Percentiles rank a stretch among this genome's conserved stretches.
Evolutionary conservation across 2,888 invertebrate genomes (phyloP).

Genomic region (Calameuta pallipes): DNA sequence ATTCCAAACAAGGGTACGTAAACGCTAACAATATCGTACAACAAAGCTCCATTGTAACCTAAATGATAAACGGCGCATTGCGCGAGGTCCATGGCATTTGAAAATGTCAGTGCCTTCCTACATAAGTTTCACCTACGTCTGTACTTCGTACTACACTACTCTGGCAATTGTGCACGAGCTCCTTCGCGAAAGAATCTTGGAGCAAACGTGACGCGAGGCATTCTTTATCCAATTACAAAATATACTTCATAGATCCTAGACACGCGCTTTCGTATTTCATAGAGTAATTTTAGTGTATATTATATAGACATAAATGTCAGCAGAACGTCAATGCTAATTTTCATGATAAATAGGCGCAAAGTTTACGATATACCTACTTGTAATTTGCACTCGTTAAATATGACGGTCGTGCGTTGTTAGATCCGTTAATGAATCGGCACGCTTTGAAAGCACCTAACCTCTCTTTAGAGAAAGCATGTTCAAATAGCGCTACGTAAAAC

Average conservation of each 20-base stretch:
- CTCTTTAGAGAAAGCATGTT: neutral
- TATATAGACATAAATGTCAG: neutral
- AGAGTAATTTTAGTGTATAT: neutral
- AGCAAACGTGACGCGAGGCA: neutral
- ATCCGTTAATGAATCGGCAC: neutral
- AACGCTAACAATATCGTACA: constrained; percentile 21
- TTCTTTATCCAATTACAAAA: neutral
- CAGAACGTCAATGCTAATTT: neutral
- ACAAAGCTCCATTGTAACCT: constrained; percentile 29
- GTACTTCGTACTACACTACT: neutral
- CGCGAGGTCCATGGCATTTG: constrained; percentile 52
- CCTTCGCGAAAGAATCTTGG: neutral
- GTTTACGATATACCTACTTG: neutral
- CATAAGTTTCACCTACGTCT: constrained; percentile 26
- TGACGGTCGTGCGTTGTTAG: neutral
- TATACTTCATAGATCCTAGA: neutral
- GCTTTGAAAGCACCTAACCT: neutral
- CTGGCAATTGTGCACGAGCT: neutral
- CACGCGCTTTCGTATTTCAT: neutral
- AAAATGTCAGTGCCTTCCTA: constrained; percentile 62
- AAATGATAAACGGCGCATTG: constrained; percentile 50
- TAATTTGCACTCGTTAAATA: neutral
- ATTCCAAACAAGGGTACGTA: constrained; percentile 1
- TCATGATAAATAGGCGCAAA: neutral
- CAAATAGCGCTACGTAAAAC: neutral